Percentiles rank a stretch among this genome's conserved stretches.
These are phyloP conservation scores for Limnephilus rhombicus DNA, from an alignment of 2,888 invertebrate genomes.

Conservation along the genomic window DNA sequence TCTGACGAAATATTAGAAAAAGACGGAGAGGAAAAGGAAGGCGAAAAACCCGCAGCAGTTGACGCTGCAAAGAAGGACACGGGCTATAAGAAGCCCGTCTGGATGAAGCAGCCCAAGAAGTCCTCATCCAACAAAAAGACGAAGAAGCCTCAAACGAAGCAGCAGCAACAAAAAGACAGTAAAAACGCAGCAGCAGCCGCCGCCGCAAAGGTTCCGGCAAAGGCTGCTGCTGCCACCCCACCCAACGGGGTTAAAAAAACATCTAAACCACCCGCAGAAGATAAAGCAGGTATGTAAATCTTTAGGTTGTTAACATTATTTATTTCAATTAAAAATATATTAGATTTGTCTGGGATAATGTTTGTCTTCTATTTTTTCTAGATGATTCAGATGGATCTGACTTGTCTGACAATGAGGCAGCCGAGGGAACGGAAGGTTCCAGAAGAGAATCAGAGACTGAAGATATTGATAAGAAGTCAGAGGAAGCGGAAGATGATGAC, in stretches of 20 bases:
- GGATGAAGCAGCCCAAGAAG: constrained; percentile 85
- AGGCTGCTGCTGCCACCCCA: constrained; percentile 65
- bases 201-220: constrained; percentile 63
- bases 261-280: constrained; percentile 50
- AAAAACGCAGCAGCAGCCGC: constrained; percentile 66
- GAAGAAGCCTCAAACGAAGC: constrained; percentile 72
- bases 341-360: neutral
- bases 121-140: constrained; percentile 79
- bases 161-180: constrained; percentile 67
- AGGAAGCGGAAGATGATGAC: constrained; percentile 84
- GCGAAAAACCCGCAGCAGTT: constrained; percentile 69
- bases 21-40: constrained; percentile 67
- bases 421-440: constrained; percentile 70
- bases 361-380: constrained; percentile 39
- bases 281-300: constrained; percentile 56
- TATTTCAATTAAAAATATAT: neutral
- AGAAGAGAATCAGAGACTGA: constrained; percentile 77
- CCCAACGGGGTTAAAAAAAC: constrained; percentile 65
- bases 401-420: constrained; percentile 76
- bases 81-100: constrained; percentile 85
- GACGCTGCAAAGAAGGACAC: constrained; percentile 74
- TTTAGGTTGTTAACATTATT: neutral
- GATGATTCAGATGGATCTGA: constrained; percentile 76
- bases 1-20: constrained; percentile 72
- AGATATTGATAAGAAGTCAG: constrained; percentile 81